Evolutionary conservation across 1,140 invertebrate genomes (phyloP).

Genomic region (Heliothis subflexa): DNA sequence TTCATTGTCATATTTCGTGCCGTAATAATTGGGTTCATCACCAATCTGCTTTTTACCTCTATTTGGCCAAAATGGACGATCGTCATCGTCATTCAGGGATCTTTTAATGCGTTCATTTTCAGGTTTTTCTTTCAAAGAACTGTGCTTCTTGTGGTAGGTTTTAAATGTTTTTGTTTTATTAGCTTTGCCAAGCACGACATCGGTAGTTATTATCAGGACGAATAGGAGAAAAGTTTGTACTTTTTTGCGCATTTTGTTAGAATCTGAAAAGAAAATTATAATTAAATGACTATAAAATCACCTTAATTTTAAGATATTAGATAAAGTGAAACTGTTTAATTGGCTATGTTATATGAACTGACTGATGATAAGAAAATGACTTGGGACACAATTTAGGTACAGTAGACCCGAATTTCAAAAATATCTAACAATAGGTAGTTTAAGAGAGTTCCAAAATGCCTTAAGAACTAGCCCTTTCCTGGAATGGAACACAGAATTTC

Average conservation of each 20-base stretch:
- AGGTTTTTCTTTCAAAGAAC: slow-evolving; percentile 54
- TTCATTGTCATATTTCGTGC: slow-evolving; percentile 10
- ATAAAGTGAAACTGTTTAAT: too few species aligned
- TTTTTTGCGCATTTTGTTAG: slow-evolving; percentile 66
- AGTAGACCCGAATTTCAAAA: too few species aligned
- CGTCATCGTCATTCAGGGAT: slow-evolving; percentile 56
- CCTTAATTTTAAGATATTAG: too few species aligned
- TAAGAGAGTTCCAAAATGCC: too few species aligned
- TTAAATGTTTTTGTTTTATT: slow-evolving; percentile 66
- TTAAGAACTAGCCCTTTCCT: too few species aligned
- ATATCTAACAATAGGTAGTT: too few species aligned
- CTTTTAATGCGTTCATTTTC: slow-evolving; percentile 66
- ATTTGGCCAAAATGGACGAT: slow-evolving; percentile 57
- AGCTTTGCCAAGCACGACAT: slow-evolving; percentile 63
- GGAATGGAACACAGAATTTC: too few species aligned
- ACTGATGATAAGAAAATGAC: too few species aligned
- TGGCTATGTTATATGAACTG: too few species aligned
- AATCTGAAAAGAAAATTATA: slow-evolving; percentile 62
- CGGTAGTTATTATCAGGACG: slow-evolving; percentile 64
- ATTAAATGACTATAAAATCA: not conserved
- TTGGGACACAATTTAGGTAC: too few species aligned
- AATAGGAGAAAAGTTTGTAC: slow-evolving; percentile 56
- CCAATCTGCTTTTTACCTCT: slow-evolving; percentile 56
- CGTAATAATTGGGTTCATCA: slow-evolving; percentile 15
- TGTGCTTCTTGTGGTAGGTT: slow-evolving; percentile 57